Evolutionary conservation across 2,888 invertebrate species (phyloP), one percentile per base, ranked within the genome.

Genomic region (Eristalinus aeneus): DNA sequence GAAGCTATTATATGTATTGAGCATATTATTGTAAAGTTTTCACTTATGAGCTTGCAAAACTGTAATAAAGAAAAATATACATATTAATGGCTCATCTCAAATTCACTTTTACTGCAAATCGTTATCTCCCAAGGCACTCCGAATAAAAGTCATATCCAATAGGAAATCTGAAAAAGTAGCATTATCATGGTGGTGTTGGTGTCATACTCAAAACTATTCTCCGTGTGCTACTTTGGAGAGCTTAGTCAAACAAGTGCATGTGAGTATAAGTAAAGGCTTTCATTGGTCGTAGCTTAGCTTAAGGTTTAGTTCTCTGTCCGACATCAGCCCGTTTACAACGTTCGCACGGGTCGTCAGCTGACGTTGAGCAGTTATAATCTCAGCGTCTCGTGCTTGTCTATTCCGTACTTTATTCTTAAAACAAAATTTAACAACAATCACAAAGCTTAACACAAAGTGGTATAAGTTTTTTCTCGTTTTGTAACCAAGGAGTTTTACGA

Each of bases 231-330:
- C 60, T 54, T 46, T 10, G 27, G 31, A 16, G 16, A 32, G 56
- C 61, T 31, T 36, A 1, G 22, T 10, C 3, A 23, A 16, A 34
- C 32, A 79, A 72, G 75, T 60, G 79, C 54, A 22, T 11, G 23
- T 10, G 56, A 27, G 56, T 27, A 56, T 56, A 85, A 75, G 72
- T 31, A 67, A 85, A 85, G 84, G 67, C 76, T 75, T 75, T 67
- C 68, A 56, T 23, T 67, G 60, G 54, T 32, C 31, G 12, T 39
- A 69, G 58, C 54, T 76, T 39, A 54, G 27, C 54, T 75, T 67
- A 69, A 81, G 69, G 73, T 77, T 86, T 77, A 86, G 85, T 86
- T 86, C 68, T 77, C 73, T 61, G 81, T 73, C 69, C 81, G 85
- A 81, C 77, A 81, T 81, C 81, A 81, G 34, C 32, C 73, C 68